phyloP scores from a whole-genome alignment of 92 coral and sea anemone species.

The Phymanthus crucifer region DNA sequence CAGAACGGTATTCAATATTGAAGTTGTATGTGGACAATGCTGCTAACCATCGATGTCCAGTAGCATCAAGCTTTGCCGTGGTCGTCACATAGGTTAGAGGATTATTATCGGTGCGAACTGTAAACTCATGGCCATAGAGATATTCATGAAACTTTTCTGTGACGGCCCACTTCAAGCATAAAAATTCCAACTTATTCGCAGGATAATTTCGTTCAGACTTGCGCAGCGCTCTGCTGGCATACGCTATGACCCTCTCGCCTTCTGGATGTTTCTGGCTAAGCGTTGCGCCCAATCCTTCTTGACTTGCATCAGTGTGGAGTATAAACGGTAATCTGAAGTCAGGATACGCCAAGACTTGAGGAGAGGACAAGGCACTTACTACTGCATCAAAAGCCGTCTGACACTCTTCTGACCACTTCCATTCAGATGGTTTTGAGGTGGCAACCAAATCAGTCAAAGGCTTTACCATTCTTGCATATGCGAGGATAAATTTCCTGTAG shows the following conservation, averaged over 20 bases:
- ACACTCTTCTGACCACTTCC: constrained; percentile 48
- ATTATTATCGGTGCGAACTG: constrained; percentile 19
- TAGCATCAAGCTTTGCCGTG: constrained; percentile 13
- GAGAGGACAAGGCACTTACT: constrained; percentile 30
- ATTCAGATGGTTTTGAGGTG: constrained; percentile 6
- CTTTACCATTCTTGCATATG: constrained; percentile 35
- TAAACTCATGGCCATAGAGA: constrained; percentile 25
- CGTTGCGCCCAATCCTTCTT: constrained; percentile 22
- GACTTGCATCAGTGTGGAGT: constrained; percentile 59
- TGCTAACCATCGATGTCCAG: constrained; percentile 29
- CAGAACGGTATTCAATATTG: constrained; percentile 17
- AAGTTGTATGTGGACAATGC: constrained; percentile 21
- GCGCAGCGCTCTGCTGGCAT: constrained; percentile 45
- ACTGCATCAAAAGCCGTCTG: constrained; percentile 40
- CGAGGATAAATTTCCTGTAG: constrained; percentile 37
- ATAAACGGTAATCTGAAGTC: constrained; percentile 28
- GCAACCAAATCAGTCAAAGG: constrained; percentile 22
- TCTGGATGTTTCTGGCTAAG: constrained; percentile 18
- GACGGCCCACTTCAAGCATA: constrained; percentile 11
- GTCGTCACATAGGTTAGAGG: constrained; percentile 21
- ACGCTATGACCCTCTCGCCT: constrained; percentile 38
- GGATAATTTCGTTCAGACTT: constrained; percentile 30
- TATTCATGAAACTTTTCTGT: constrained; percentile 31
- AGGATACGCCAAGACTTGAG: constrained; percentile 49
- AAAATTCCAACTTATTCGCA: constrained; percentile 31